Percentiles rank a stretch among this genome's conserved stretches.
phyloP scores from a whole-genome alignment of 2,797 vertebrate genomes.

The Echiichthys vipera region DNA sequence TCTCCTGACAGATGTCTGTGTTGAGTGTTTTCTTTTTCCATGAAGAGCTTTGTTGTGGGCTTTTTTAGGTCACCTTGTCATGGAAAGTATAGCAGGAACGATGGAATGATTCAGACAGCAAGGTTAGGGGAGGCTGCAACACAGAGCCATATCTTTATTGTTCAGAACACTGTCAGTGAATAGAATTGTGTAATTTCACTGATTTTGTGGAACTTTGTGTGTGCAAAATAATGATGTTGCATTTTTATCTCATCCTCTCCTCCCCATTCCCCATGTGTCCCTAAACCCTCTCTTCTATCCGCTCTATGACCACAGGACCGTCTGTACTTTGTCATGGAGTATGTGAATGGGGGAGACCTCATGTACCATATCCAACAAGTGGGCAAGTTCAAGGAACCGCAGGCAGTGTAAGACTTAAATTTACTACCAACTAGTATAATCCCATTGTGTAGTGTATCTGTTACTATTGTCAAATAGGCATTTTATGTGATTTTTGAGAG shows the following conservation, averaged over 20 bases:
- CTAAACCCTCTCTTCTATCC: not conserved
- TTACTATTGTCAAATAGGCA: not conserved
- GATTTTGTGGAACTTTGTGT: slow-evolving; percentile 7
- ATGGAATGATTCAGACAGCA: slow-evolving; percentile 50
- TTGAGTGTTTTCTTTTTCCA: slow-evolving; percentile 46
- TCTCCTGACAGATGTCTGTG: slow-evolving; percentile 63
- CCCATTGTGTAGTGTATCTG: not conserved
- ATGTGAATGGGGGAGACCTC: slow-evolving; percentile 96
- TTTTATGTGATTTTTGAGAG: not conserved
- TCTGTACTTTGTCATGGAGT: slow-evolving; percentile 98
- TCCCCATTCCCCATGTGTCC: not conserved
- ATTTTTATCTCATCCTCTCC: not conserved
- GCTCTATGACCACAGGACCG: slow-evolving; percentile 86
- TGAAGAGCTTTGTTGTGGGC: slow-evolving; percentile 54
- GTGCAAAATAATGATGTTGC: not conserved
- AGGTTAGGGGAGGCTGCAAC: slow-evolving; percentile 12
- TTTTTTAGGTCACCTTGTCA: slow-evolving; percentile 70
- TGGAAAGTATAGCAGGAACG: slow-evolving; percentile 34
- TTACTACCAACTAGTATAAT: not conserved
- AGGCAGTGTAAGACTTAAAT: slow-evolving; percentile 92
- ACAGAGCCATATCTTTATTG: slow-evolving; percentile 6
- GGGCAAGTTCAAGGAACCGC: slow-evolving; percentile 97
- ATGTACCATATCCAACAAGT: slow-evolving; percentile 93
- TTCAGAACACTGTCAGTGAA: not conserved
- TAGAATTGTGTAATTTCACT: not conserved